Base-by-base conservation (phyloP, 2,797 vertebrate species). In the Phoxinus dragarum region DNA sequence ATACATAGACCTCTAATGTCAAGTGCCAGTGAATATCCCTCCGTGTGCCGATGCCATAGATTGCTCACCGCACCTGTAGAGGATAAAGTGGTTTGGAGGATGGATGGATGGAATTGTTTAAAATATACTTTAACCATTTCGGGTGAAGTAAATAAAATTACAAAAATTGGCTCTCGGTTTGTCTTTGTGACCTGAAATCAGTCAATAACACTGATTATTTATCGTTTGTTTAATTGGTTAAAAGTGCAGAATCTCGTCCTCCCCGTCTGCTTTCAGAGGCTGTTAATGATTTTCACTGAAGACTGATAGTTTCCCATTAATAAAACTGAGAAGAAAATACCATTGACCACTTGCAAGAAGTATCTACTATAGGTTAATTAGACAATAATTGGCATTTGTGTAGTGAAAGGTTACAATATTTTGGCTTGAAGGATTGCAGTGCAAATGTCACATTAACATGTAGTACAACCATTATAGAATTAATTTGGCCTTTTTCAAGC, bases 371-470 rank as follows among this genome's bases (percentile, higher is more conserved):
- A 87, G 90, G 91, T 93, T 93, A 94, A 93, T 87, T 61, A 92
- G 89, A 89, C 89, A 82, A 90, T 91, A 91, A 94, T 89, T 94
- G 90, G 86, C 88, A 90, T 93, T 94, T 93, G 89, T 89, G 85
- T 88, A 89, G 86, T 88, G 86, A 91, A 92, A 90, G 86, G 89
- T 91, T 87, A 84, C 85, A 88, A 88, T 93, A 90, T 91, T 90
- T 89, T 87, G 89, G 88, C 91, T 80, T 86, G 75, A 84, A 64
- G 89, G 87, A 82, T 82, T 89, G 85, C 81, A 61, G 78, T 61
- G 84, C 80, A 94, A 95, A 94, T 94, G 94, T 94, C 92, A 94
- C 91, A 94, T 93, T 94, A 93, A 87, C 90, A 94, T 93, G 91
- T 88, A 88, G 89, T 90, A 68, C 84, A 84, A 88, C 81, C 89